phyloP scores from a whole-genome alignment of 2,888 invertebrate species.

The Drosophila testacea region DNA sequence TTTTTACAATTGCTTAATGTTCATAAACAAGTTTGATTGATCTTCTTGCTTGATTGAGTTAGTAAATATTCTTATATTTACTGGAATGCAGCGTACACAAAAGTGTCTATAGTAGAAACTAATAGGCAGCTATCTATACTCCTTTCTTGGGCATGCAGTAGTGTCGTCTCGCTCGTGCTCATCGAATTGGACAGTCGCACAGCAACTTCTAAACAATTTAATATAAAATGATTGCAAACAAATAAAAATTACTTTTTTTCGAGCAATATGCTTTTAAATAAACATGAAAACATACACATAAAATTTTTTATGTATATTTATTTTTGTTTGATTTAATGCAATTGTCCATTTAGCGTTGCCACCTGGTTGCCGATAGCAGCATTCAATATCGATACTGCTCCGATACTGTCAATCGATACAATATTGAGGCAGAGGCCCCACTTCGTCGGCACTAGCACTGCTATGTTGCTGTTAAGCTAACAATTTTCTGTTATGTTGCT shows the following conservation, averaged over 20 bases:
- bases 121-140: slow-evolving; percentile 66
- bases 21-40: neutral
- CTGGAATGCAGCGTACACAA: slow-evolving; percentile 38
- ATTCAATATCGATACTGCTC: slow-evolving; percentile 12
- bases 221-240: slow-evolving; percentile 1
- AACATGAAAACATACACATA: neutral
- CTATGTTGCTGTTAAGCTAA: no score
- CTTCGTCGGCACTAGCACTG: no score
- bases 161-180: slow-evolving; percentile 48
- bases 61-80: neutral
- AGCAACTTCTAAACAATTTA: neutral
- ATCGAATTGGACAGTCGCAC: slow-evolving; percentile 15
- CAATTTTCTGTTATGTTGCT: no score
- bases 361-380: neutral
- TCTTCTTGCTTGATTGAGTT: neutral
- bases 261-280: neutral
- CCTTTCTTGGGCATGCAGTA: slow-evolving; percentile 43
- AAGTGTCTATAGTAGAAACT: neutral
- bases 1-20: neutral
- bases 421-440: no score
- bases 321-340: neutral
- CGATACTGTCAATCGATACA: no score
- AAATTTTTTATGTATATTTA: neutral
- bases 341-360: slow-evolving; percentile 35
- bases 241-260: neutral